Base-by-base conservation (phyloP, 1,140 invertebrate species). In the Contarinia nasturtii region DNA sequence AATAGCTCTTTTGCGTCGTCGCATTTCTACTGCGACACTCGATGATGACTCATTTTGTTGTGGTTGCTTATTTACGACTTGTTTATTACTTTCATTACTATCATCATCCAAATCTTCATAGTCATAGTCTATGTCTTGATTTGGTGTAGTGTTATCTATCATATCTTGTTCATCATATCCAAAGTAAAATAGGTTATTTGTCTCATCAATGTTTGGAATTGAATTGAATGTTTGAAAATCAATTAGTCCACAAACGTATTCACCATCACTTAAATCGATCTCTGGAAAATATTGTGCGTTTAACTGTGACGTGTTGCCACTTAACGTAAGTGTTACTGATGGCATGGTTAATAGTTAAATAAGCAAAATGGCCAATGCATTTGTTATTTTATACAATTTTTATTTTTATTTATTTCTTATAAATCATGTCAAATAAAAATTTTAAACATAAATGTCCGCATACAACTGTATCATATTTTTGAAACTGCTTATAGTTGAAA, bases 151-250 rank as follows among this genome's bases (percentile, higher is more conserved):
- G n/a, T n/a, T n/a, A n/a, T n/a, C n/a, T n/a, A n/a, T n/a, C n/a
- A n/a, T n/a, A n/a, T n/a, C n/a, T n/a, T n/a, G n/a, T n/a, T n/a
- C 46, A 37, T 57, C 18, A 36, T 58, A 42, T 19, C 50, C 53
- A 46, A 59, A 50, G 47, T 63, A 55, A 53, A 65, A 60, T 51
- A 55, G 52, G 56, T 63, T 62, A 38, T 58, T 57, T 22, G 44
- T 46, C 21, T 36, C 10, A 53, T 58, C 51, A 43, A 62, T 53
- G 49, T 63, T 63, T 17, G 57, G 57, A 15, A 62, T 61, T 14
- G 56, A 57, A 53, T 64, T 55, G 44, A 57, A 61, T 36, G 53
- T 58, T 47, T 59, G 42, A 50, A 63, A 55, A 48, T 54, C 51
- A 27, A 61, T 55, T 19, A 64, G 38, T 5, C 54, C 56, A 21